Base-by-base conservation (phyloP, 2,113 vertebrate genomes). In the Erythrolamprus reginae region DNA sequence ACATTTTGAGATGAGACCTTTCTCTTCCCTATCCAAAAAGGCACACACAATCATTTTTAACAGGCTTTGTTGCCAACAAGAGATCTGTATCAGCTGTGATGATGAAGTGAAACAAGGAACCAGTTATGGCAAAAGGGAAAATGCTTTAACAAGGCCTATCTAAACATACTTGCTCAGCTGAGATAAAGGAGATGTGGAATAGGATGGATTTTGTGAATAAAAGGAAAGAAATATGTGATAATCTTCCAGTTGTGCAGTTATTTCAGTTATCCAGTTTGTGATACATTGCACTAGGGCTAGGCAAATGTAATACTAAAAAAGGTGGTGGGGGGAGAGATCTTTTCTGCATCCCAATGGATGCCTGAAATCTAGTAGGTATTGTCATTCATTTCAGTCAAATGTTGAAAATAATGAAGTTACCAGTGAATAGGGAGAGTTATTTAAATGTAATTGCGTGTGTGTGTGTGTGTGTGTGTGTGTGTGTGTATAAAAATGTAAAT, bases 31-130 rank as follows among this genome's bases (percentile, higher is more conserved):
- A 56, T 87, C 90, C 86, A 88, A 91, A 58, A 88, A 88, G 89
- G 48, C 82, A 12, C 45, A 83, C 70, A 91, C 52, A 82, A 82
- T 87, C 86, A 83, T 91, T 91, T 83, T 21, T 87, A 91, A 82
- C 52, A 82, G 70, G 45, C 86, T 47, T 90, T 55, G 85, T 65
- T 90, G 90, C 84, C 90, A 88, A 91, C 70, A 48, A 88, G 42
- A 91, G 90, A 91, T 91, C 52, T n/a, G 50, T 88, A 83, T 91
- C 90, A 38, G 28, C 48, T 58, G 52, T 88, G 90, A 91, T 88
- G 90, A 91, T 91, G 86, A 88, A 91, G 86, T 91, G 90, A 88
- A 83, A 91, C 86, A 91, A 91, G 90, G 87, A 91, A 45, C 45
- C 82, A 88, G 90, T 91, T 87, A 83, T 88, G 52, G 70, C 90